Evolutionary conservation across 2,888 invertebrate species (phyloP), one percentile per base, ranked within the genome.

Genomic region (Drosophila borborema): DNA sequence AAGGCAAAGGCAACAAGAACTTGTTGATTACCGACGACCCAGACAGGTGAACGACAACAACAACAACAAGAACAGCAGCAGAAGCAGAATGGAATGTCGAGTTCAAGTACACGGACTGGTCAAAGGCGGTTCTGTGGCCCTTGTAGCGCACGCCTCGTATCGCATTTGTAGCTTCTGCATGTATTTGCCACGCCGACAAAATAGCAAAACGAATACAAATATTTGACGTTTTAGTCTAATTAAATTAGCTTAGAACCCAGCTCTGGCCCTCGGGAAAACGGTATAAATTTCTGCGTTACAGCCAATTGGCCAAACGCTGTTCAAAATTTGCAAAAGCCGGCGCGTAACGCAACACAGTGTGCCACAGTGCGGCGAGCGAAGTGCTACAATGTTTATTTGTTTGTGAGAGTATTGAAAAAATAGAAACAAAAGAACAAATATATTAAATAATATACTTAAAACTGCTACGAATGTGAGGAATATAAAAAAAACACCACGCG

Each of bases 161-260:
- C 45, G 41, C 0, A 41, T 41, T n/a, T 41, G 41, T 40, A 40
- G 40, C 40, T 49, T 45, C 43, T 55, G 59, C 60, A 49, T 49
- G 69, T 56, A 64, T 58, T 61, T 49, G 66, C 71, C 65, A 61
- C 70, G 63, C 62, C 59, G 66, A 66, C 74, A 72, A n/a, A 48
- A n/a, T 31, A 31, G 49, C 49, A n/a, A 63, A 75, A 41, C 41
- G 67, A 63, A 73, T 70, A 79, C 88, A 91, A 88, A 90, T 91
- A 90, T 91, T 91, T 90, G 87, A 76, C 79, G 82, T 90, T 90
- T 90, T 91, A 91, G 87, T 81, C 87, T 90, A 90, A 90, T 90
- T 90, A 90, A 91, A 90, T 90, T 90, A 90, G 90, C 73, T 64
- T 8, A 59, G 65, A 76, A 68, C 28, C 63, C 53, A 36, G 72